Percentiles rank a stretch among this genome's conserved stretches.
These are phyloP conservation scores for Ectropis crepuscularia DNA, from an alignment of 2,888 invertebrate species.

Conservation along the genomic window DNA sequence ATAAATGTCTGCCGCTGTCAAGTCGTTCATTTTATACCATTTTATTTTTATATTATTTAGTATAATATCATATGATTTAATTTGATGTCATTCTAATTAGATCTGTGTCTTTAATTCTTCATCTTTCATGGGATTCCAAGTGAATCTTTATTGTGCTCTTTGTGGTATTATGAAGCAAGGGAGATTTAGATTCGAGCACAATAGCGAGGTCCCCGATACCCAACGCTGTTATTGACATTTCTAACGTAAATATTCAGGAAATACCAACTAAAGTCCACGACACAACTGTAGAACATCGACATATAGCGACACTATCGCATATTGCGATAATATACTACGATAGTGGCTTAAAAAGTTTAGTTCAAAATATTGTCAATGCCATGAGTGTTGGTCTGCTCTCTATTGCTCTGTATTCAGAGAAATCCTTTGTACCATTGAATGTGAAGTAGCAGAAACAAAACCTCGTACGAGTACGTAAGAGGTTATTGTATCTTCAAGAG, in stretches of 20 bases:
- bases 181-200: conserved; percentile 45
- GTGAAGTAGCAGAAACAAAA: conserved; percentile 8
- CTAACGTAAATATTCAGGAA: conserved; percentile 10
- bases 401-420: conserved; percentile 1
- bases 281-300: too few relatives aligned
- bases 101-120: too few relatives aligned
- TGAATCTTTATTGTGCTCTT: conserved; percentile 54
- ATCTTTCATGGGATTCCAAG: background rate
- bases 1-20: too few relatives aligned
- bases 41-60: too few relatives aligned
- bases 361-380: too few relatives aligned
- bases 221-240: conserved; percentile 24
- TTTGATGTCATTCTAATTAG: too few relatives aligned
- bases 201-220: conserved; percentile 23
- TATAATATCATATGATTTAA: too few relatives aligned
- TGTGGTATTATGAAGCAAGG: conserved; percentile 50
- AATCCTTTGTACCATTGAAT: conserved; percentile 4
- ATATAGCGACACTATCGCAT: too few relatives aligned
- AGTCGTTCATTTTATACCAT: too few relatives aligned
- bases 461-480: background rate
- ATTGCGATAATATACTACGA: too few relatives aligned
- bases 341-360: too few relatives aligned
- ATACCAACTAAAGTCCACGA: conserved; percentile 1
- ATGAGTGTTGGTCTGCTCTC: too few relatives aligned
- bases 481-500: background rate